Base-by-base conservation (phyloP, 1,140 invertebrate genomes). In the Lordiphosa collinella region DNA sequence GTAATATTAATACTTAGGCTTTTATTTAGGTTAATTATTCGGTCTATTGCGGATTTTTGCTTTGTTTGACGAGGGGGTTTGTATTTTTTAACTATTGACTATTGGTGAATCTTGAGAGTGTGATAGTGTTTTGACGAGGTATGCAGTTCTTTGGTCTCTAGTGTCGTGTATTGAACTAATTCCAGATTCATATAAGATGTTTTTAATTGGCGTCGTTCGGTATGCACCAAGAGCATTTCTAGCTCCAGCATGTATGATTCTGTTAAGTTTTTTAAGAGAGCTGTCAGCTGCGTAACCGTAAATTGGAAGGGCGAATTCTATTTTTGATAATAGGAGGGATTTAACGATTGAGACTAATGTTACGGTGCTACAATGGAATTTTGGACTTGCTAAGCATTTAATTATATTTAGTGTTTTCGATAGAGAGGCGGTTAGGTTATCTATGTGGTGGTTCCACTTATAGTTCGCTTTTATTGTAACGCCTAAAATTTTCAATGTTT, bases 371-470 rank as follows among this genome's bases (percentile, higher is more conserved):
- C 43, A 55, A 18, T 57, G 48, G 38, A 32, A 36, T 43, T 46
- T 59, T 3, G 9, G 10, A 38, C 40, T 59, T 14, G 47, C 34
- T 16, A 59, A 22, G 22, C 40, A 59, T 52, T 60, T 52, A 2
- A 60, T 47, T 8, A 53, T 53, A 18, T 60, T 29, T 10, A 60
- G 8, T 18, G 16, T 3, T 31, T 46, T 38, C 4, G 16, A 7
- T 37, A 60, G 18, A 2, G 48, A 52, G 16, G 8, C 4, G 1
- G 8, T 9, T 16, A 60, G 34, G 2, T 16, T 6, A 4, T 48
- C 25, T 12, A 38, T 49, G 25, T 62, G 59, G 5, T 13, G 8
- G 16, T 54, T 48, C 50, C 50, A 61, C 6, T 44, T 36, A 18
- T 51, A 32, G 22, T 37, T 61, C 1, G 44, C 46, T 12, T 61